Percentiles rank a stretch among this genome's conserved stretches.
phyloP scores from a whole-genome alignment of 2,113 vertebrate genomes.

The Petaurus breviceps region DNA sequence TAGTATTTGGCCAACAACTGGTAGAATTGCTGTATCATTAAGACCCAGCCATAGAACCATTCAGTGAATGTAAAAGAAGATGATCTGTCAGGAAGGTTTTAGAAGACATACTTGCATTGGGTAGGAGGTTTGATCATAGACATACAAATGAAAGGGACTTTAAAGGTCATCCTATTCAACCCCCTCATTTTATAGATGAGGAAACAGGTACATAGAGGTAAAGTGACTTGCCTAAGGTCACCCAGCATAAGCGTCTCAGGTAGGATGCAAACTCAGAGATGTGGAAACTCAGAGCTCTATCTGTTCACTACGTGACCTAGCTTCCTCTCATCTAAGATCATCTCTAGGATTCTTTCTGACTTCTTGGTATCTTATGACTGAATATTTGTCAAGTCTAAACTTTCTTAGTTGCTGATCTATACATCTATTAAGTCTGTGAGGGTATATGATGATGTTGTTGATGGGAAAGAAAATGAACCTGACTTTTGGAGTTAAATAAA shows the following conservation, averaged over 20 bases:
- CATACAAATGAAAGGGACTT: neutral
- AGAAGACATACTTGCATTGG: neutral
- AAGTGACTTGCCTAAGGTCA: neutral
- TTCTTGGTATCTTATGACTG: neutral
- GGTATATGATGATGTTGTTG: neutral
- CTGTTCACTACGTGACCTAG: neutral
- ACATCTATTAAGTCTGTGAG: neutral
- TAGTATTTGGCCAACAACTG: neutral
- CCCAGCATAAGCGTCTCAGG: neutral
- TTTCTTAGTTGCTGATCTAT: neutral
- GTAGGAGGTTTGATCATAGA: neutral
- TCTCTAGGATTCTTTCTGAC: neutral
- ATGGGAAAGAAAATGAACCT: constrained; percentile 13
- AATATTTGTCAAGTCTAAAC: neutral
- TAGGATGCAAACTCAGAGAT: neutral
- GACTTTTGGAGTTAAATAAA: neutral
- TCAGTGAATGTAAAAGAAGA: neutral
- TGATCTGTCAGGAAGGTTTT: neutral
- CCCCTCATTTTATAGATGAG: neutral
- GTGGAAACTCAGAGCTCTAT: neutral
- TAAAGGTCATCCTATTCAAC: neutral
- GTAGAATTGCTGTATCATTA: neutral
- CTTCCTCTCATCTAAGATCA: neutral
- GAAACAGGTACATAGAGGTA: neutral
- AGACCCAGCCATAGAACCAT: neutral